Percentiles rank a stretch among this genome's conserved stretches.
Evolutionary conservation across 2,113 vertebrate species (phyloP).

Genomic region (Chaetorhynchus papuensis): DNA sequence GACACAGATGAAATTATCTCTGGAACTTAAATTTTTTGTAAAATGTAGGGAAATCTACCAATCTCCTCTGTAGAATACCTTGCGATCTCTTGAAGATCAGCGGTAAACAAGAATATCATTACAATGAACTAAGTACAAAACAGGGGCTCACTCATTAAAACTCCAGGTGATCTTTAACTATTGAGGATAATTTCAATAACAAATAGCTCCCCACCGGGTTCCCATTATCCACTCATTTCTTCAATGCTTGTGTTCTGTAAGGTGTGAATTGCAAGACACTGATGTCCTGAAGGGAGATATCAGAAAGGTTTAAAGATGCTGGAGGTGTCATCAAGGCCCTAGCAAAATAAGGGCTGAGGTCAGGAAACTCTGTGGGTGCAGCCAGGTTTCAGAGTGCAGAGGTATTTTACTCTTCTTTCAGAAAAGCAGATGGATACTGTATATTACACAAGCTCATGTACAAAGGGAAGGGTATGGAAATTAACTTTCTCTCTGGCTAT

Average conservation of each 20-base stretch:
- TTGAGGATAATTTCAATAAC: neutral
- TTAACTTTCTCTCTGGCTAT: slow-evolving; percentile 50
- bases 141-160: neutral
- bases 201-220: neutral
- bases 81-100: neutral
- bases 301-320: slow-evolving; percentile 10
- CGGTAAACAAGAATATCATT: neutral
- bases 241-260: neutral
- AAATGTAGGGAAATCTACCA: neutral
- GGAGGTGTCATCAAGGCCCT: neutral
- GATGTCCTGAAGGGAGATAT: neutral
- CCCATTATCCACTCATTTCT: neutral
- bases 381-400: neutral
- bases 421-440: slow-evolving; percentile 3
- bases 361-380: neutral
- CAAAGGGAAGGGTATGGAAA: slow-evolving; percentile 52
- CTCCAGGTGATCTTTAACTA: neutral
- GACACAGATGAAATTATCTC: neutral
- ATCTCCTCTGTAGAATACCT: neutral
- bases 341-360: slow-evolving; percentile 1
- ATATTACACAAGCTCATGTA: neutral
- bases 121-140: neutral
- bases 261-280: neutral
- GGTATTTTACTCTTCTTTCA: neutral
- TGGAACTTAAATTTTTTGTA: neutral